Conservation (phyloP, 1,140 invertebrate genomes). For the Hesperophylax magnus region DNA sequence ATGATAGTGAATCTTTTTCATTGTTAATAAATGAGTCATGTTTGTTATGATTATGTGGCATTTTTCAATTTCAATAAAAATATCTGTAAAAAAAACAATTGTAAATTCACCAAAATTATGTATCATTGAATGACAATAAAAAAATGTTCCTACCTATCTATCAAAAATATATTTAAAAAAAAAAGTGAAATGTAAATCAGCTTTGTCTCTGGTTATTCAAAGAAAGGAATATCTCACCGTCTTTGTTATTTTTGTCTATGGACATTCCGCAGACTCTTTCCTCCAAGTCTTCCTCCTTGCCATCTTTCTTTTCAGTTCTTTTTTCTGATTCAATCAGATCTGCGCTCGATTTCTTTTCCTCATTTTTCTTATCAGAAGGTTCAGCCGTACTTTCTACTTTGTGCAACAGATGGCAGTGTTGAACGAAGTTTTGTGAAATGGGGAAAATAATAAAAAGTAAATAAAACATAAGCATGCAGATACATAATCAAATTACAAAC, state of each 20-base stretch:
- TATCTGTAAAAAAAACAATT: too few species aligned
- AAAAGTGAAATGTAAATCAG: too few species aligned
- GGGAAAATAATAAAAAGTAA: conserved; percentile 32
- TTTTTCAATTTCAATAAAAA: too few species aligned
- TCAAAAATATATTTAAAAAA: too few species aligned
- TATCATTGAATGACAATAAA: conserved; percentile 38
- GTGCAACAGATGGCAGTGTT: background rate
- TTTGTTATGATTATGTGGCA: too few species aligned
- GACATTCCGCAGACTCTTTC: conserved; percentile 37
- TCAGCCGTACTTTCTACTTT: background rate
- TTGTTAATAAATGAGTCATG: background rate
- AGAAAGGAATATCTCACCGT: conserved; percentile 49
- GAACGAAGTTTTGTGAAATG: conserved; percentile 19
- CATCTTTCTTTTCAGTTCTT: conserved; percentile 9
- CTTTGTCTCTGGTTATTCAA: background rate
- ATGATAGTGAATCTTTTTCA: background rate
- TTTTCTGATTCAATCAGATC: conserved; percentile 40
- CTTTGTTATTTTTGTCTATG: conserved; percentile 50
- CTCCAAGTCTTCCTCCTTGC: conserved; percentile 7
- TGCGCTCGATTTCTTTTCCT: conserved; percentile 17
- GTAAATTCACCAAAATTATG: conserved; percentile 49
- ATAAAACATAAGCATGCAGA: conserved; percentile 33
- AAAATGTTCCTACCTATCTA: background rate
- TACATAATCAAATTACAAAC: conserved; percentile 7
- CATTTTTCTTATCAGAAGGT: background rate